Evolutionary conservation across 92 coral and sea anemone species (phyloP).

Genomic region (Zoanthus gigantus): DNA sequence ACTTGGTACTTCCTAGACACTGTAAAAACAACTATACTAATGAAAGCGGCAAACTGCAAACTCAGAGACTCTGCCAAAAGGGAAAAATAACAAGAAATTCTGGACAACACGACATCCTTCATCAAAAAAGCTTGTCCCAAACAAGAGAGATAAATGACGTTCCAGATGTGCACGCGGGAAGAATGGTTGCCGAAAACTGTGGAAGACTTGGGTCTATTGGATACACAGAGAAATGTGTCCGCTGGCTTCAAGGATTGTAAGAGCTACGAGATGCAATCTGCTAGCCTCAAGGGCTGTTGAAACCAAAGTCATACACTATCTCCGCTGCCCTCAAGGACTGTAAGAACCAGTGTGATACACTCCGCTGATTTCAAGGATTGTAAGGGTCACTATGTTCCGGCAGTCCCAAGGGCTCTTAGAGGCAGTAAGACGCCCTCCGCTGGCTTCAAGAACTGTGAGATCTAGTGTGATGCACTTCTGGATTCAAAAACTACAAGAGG

Average conservation of each 20-base stretch:
- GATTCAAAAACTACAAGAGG: no score
- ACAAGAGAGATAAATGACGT: neutral
- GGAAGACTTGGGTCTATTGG: slow-evolving; percentile 19
- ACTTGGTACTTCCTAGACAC: slow-evolving; percentile 3
- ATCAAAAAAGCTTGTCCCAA: slow-evolving; percentile 1
- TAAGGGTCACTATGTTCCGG: no score
- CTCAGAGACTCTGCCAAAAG: neutral
- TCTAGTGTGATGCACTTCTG: no score
- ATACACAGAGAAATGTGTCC: slow-evolving; percentile 37
- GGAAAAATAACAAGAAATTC: neutral
- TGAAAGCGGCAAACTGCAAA: neutral
- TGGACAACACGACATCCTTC: neutral
- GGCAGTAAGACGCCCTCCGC: no score
- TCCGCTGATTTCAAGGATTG: no score
- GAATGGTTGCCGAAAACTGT: slow-evolving; percentile 23
- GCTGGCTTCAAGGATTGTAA: slow-evolving; percentile 32
- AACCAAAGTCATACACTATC: no score
- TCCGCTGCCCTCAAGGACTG: no score
- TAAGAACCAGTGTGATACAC: no score
- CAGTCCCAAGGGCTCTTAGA: no score
- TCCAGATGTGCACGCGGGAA: neutral
- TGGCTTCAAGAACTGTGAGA: no score
- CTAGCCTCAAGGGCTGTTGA: neutral
- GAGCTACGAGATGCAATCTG: neutral
- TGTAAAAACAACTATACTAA: neutral